Evolutionary conservation across 2,113 vertebrate species (phyloP).

Genomic region (Gobiocypris rarus): DNA sequence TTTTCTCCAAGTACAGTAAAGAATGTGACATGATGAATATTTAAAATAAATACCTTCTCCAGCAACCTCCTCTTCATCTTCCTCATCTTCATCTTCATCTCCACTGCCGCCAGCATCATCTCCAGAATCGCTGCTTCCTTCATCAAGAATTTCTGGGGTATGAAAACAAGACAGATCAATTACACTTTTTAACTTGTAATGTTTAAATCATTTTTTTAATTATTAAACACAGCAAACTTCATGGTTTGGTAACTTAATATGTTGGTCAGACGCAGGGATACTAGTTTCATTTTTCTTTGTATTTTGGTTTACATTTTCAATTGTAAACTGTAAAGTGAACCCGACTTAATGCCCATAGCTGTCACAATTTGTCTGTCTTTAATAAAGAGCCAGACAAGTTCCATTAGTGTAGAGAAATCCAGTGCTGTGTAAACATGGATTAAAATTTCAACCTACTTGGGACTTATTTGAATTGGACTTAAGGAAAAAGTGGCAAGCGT

Average conservation of each 20-base stretch:
- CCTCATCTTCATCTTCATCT: constrained; percentile 84
- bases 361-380: background rate
- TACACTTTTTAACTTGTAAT: too few relatives aligned
- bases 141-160: constrained; percentile 91
- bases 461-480: background rate
- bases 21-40: background rate
- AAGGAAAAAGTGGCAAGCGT: background rate
- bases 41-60: constrained; percentile 66
- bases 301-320: background rate
- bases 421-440: background rate
- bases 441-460: background rate
- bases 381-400: background rate
- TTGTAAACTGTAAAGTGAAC: background rate
- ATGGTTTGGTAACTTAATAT: background rate
- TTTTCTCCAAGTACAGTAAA: background rate
- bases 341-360: background rate
- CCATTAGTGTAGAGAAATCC: background rate
- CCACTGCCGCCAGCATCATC: constrained; percentile 87
- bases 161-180: background rate
- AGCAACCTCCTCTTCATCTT: constrained; percentile 70
- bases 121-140: constrained; percentile 92
- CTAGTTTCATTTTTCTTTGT: background rate
- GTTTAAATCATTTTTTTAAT: background rate
- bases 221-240: background rate
- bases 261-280: background rate